Evolutionary conservation across 2,113 vertebrate genomes (phyloP), one percentile per base, ranked within the genome.

Genomic region (Hydropotes inermis): DNA sequence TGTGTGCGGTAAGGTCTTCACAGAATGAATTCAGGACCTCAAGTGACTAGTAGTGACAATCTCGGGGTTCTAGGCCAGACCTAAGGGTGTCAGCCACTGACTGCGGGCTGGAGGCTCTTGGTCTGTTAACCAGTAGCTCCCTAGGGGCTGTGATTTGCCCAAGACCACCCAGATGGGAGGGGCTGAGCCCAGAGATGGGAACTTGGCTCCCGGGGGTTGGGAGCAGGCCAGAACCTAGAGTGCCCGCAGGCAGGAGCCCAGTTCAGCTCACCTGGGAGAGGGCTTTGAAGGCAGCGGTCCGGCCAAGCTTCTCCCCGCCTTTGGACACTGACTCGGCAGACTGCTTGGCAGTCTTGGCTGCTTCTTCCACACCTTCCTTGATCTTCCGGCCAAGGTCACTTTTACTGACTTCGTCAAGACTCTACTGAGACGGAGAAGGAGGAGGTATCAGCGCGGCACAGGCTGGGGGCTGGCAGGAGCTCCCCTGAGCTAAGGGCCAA

Each of bases 361-460:
- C 99, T 98, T 99, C 99, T 39, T 99, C 99, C 98, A 99, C 98
- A 0, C 99, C 99, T 92, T 99, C 99, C 93, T 99, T 99, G 94
- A 99, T 99, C 98, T 99, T 99, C 93, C 99, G 99, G 13, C 99
- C 99, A 12, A 99, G 97, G 43, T 99, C 99, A 2, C 99, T 99
- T 92, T 99, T 99, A 82, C 99, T 99, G 79, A 99, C 99, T 97
- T 99, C 99, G 30, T 99, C 99, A 3, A 99, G 96, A 55, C 99
- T 99, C 99, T 99, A 98, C 97, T 88, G 82, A 97, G 97, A 96
- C 97, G 43, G n/a, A 89, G 47, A 36, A 36, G 83, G 23, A 1
- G 8, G 17, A 1, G 4, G 43, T 13, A 27, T 64, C 45, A 28
- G 47, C 16, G 1, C 7, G 25, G 17, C 33, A 1, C 2, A 16